Conservation (phyloP, 1,140 invertebrate genomes). For the Octopus bimaculoides region DNA sequence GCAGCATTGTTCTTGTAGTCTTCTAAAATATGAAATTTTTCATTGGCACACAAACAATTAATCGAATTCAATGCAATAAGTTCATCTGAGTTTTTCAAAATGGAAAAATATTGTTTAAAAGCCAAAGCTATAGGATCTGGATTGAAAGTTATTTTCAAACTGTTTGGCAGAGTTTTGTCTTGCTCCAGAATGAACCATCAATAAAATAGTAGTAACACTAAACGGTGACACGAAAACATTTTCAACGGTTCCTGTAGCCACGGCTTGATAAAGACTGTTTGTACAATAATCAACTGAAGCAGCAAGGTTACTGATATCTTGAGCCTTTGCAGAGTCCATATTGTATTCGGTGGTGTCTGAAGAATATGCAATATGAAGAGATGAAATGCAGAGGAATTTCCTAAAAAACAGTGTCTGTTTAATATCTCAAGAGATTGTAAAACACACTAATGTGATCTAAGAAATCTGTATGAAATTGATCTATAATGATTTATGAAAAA, state of each 20-base stretch:
- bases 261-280: neutral
- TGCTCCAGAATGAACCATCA: slow-evolving; percentile 77
- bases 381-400: no score
- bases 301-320: no score
- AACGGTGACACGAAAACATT: slow-evolving; percentile 87
- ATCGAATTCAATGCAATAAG: slow-evolving; percentile 71
- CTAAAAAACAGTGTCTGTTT: no score
- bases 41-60: slow-evolving; percentile 72
- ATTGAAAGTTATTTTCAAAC: slow-evolving; percentile 10
- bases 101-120: slow-evolving; percentile 62
- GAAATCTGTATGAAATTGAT: no score
- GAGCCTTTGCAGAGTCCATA: no score
- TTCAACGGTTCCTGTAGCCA: slow-evolving; percentile 27
- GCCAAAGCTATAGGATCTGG: neutral
- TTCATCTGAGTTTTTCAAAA: slow-evolving; percentile 63
- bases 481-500: no score
- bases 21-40: neutral
- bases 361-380: no score
- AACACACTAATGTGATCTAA: no score
- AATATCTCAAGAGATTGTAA: no score
- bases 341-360: no score
- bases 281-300: neutral
- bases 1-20: slow-evolving; percentile 14
- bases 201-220: slow-evolving; percentile 77
- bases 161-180: slow-evolving; percentile 67